Base-by-base conservation (phyloP, 2,888 invertebrate genomes). In the Cryptocheilus praepositus region DNA sequence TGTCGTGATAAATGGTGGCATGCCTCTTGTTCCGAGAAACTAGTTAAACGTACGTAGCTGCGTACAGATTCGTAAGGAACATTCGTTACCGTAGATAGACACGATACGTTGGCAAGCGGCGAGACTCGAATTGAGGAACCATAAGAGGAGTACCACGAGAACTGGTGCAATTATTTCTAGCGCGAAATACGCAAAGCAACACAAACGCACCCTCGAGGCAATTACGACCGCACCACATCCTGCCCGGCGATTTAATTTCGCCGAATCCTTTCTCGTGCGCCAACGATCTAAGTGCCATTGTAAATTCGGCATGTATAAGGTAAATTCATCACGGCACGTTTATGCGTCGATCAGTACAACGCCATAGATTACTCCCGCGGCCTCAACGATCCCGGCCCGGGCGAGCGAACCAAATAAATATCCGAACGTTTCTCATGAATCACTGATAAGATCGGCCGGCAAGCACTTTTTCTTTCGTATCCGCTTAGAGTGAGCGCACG, bases 381-480 rank as follows among this genome's bases (percentile, higher is more conserved):
- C 4, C 49, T n/a, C 49, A 7, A 36, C 49, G 49, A 49, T 49
- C 45, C 64, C 72, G 49, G 61, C 69, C 25, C 5, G 3, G 25
- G 5, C 58, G 71, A 66, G 64, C 62, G 76, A 67, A 74, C 76
- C 64, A 64, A 78, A 73, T 74, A 77, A 73, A 77, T 74, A 80
- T 72, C 58, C 69, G 53, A 67, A 67, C 73, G 60, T 71, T 72
- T 64, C 74, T 77, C 81, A 81, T 81, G 80, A 82, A 81, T 81
- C 81, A 81, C 74, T 74, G 81, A 81, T 81, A 80, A 51, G 54
- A 81, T 81, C 80, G 70, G 22, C 61, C 53, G 53, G 60, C 51
- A 64, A 49, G 61, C 63, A 58, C 61, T 75, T 73, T 70, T 71
- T 62, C 71, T 57, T 53, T 36, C 59, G 64, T 58, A 51, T 63